Evolutionary conservation across 2,113 vertebrate species (phyloP).

Genomic region (Zeus faber): DNA sequence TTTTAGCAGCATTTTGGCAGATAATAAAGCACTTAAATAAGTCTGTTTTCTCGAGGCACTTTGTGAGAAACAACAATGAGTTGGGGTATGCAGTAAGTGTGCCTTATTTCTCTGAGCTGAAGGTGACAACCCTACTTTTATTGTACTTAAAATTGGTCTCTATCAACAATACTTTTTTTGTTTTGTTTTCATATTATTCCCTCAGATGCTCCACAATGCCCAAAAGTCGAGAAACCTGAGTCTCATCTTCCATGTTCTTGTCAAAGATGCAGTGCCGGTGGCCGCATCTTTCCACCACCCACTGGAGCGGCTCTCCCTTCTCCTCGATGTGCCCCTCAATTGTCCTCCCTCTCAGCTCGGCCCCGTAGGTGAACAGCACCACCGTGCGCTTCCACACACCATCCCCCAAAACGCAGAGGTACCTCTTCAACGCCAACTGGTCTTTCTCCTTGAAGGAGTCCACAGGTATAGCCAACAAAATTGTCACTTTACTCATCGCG

Average conservation of each 20-base stretch:
- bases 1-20: too few relatives aligned
- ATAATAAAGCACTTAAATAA: too few relatives aligned
- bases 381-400: slow-evolving; percentile 27
- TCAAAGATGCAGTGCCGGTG: slow-evolving; percentile 31
- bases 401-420: slow-evolving; percentile 34
- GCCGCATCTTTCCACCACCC: slow-evolving; percentile 45
- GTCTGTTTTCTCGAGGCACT: too few relatives aligned
- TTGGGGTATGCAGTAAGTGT: too few relatives aligned
- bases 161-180: too few relatives aligned
- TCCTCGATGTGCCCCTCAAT: slow-evolving; percentile 34
- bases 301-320: slow-evolving; percentile 29
- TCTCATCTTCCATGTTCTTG: background rate
- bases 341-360: slow-evolving; percentile 29
- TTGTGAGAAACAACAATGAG: too few relatives aligned
- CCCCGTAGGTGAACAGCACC: slow-evolving; percentile 56
- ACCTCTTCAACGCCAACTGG: slow-evolving; percentile 30
- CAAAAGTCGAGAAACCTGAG: slow-evolving; percentile 35
- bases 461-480: slow-evolving; percentile 45
- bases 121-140: too few relatives aligned
- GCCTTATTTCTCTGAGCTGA: too few relatives aligned
- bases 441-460: slow-evolving; percentile 48
- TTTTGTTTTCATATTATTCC: background rate
- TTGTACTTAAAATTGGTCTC: too few relatives aligned
- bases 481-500: slow-evolving; percentile 12
- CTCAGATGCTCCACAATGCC: slow-evolving; percentile 30